Evolutionary conservation across 2,797 vertebrate species (phyloP).

Genomic region (Pristis pectinata): DNA sequence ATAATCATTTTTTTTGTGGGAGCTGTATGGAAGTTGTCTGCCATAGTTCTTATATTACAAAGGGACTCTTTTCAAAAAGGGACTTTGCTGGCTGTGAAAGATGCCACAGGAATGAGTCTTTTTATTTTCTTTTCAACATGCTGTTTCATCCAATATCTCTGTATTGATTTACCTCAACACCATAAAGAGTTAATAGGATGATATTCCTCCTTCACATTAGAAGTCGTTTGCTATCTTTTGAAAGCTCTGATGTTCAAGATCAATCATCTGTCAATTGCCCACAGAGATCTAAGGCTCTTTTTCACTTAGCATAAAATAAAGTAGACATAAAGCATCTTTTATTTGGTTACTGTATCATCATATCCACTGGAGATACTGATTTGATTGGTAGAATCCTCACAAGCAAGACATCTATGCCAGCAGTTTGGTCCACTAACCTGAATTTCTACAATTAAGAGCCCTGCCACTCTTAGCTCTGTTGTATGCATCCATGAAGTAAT

Average conservation of each 20-base stretch:
- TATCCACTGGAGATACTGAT: background rate
- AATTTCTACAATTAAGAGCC: background rate
- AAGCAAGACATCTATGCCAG: background rate
- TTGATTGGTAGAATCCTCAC: background rate
- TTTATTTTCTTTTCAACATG: background rate
- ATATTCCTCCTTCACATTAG: background rate
- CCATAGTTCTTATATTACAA: no score
- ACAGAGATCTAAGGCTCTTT: background rate
- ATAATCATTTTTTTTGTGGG: no score
- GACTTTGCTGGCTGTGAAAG: no score
- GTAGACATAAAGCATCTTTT: background rate
- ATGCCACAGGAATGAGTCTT: no score
- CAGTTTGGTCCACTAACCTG: background rate
- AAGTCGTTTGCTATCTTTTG: background rate
- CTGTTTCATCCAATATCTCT: background rate
- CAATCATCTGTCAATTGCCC: background rate
- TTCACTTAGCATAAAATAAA: background rate
- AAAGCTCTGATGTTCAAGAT: conserved; percentile 7
- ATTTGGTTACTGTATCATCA: background rate
- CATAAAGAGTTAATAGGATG: background rate
- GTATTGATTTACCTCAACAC: background rate
- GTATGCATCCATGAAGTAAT: background rate
- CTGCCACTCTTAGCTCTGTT: background rate
- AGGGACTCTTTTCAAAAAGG: no score
- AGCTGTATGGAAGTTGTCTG: no score